A percentile compares a stretch with the other conserved stretches of the same genome.
phyloP scores from a whole-genome alignment of 92 coral and sea anemone genomes.

The Epizoanthus ramosus region DNA sequence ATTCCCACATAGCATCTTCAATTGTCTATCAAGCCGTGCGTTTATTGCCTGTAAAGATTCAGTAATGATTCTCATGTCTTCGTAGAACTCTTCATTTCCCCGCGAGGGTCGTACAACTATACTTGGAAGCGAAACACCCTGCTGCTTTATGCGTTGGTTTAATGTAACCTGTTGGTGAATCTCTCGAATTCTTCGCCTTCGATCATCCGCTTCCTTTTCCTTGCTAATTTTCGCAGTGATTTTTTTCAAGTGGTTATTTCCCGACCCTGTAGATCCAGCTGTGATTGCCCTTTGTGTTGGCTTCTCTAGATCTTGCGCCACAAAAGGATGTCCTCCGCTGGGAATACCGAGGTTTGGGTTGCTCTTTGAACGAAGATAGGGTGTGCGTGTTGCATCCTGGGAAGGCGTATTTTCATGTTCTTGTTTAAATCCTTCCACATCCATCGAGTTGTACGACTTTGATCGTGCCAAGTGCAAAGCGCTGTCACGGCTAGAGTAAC shows the following conservation, averaged over 20 bases:
- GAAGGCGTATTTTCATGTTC: not conserved
- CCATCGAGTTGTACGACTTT: not conserved
- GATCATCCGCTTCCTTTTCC: not conserved
- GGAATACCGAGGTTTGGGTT: not conserved
- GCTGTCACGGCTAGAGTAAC: not conserved
- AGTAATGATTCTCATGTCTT: slow-evolving; percentile 34
- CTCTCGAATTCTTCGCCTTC: slow-evolving; percentile 19
- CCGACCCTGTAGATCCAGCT: not conserved
- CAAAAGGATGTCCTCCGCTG: too few species aligned
- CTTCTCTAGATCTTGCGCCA: not conserved
- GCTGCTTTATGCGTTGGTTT: not conserved
- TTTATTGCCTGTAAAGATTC: slow-evolving; percentile 31
- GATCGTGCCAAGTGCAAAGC: not conserved
- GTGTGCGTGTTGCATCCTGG: not conserved
- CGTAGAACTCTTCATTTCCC: slow-evolving; percentile 15
- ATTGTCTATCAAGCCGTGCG: not conserved
- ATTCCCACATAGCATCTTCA: not conserved
- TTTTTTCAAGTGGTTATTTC: not conserved
- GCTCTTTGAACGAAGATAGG: slow-evolving; percentile 22
- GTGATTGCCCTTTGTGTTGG: not conserved
- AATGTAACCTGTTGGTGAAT: slow-evolving; percentile 16
- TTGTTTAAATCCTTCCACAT: not conserved
- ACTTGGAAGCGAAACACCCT: slow-evolving; percentile 6
- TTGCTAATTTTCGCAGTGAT: not conserved
- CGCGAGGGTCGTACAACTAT: not conserved